Conservation (phyloP, 2,797 vertebrate genomes). For the Pipistrellus nathusii region DNA sequence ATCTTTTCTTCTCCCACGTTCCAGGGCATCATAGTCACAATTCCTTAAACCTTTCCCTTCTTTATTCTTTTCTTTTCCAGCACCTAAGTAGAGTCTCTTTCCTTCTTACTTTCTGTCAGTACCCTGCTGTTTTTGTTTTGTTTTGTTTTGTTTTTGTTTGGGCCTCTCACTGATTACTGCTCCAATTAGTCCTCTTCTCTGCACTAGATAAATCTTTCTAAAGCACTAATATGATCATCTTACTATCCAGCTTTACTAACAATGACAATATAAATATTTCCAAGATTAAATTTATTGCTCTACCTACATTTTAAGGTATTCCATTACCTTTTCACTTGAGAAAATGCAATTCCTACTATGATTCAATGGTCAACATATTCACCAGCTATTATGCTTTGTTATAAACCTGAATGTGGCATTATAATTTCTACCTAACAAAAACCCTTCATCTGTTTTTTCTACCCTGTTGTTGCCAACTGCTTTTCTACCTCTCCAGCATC, state of each 20-base stretch:
- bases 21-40: neutral
- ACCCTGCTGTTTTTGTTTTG: neutral
- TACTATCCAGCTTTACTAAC: neutral
- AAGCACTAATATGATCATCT: neutral
- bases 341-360: neutral
- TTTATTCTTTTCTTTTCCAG: neutral
- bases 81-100: neutral
- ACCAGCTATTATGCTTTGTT: neutral
- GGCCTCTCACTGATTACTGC: neutral
- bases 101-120: neutral
- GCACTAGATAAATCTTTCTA: neutral
- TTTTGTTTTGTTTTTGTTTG: too few species aligned
- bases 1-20: neutral
- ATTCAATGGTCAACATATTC: neutral
- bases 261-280: neutral
- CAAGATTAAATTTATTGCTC: neutral
- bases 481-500: neutral
- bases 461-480: neutral
- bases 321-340: neutral
- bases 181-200: neutral
- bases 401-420: neutral
- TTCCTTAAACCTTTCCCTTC: neutral
- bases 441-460: neutral
- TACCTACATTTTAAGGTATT: neutral
- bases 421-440: neutral